Evolutionary conservation across 2,888 invertebrate genomes (phyloP).

Genomic region (Lottia scabra): DNA sequence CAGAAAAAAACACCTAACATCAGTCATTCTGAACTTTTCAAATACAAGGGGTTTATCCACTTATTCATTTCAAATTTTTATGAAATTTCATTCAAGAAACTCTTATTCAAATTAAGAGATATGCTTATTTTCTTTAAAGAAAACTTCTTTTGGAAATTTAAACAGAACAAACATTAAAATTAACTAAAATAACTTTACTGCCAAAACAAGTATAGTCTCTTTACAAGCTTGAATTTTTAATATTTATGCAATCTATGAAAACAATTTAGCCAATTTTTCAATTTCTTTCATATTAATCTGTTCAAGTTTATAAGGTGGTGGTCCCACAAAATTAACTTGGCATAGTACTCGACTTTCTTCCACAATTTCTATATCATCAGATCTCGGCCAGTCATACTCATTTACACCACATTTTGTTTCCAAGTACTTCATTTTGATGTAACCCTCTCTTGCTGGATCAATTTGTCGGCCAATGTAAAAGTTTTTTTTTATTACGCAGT

Average conservation of each 20-base stretch:
- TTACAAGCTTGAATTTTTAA: too few species aligned
- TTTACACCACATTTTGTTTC: neutral
- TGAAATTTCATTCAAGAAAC: too few species aligned
- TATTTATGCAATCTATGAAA: neutral
- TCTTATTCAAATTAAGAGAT: too few species aligned
- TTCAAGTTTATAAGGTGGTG: neutral
- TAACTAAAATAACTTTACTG: too few species aligned
- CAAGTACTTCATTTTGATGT: neutral
- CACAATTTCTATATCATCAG: neutral
- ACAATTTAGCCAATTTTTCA: neutral
- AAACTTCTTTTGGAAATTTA: too few species aligned
- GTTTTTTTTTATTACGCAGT: neutral
- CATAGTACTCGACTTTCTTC: neutral
- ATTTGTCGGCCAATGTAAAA: conserved; percentile 8
- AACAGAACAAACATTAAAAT: too few species aligned
- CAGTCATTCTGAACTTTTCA: too few species aligned
- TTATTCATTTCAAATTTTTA: too few species aligned
- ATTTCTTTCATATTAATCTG: neutral
- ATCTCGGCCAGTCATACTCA: conserved; percentile 3
- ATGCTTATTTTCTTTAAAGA: too few species aligned
- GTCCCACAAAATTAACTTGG: neutral
- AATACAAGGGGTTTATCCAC: too few species aligned
- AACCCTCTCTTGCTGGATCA: neutral
- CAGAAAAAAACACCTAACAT: too few species aligned
- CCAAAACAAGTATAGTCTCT: too few species aligned